Conservation (phyloP, 1,140 invertebrate genomes). For the Ectropis grisescens region DNA sequence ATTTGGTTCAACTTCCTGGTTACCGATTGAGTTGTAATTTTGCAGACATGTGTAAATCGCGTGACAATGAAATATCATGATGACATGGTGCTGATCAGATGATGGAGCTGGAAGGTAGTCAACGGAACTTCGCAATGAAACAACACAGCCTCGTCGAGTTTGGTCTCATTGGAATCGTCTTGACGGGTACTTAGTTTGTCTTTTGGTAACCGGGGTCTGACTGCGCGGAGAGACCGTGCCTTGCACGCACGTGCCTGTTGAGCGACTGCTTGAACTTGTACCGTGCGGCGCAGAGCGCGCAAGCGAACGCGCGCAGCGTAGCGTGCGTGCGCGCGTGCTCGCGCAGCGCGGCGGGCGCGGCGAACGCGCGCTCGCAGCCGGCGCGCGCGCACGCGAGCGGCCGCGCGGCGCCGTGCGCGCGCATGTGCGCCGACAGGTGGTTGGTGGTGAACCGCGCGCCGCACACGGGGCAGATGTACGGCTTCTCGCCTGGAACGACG, state of each 20-base stretch:
- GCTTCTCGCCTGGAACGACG: conserved; percentile 55
- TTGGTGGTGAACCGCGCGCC: conserved; percentile 72
- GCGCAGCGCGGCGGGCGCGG: conserved; percentile 72
- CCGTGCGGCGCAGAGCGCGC: conserved; percentile 71
- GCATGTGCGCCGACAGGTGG: conserved; percentile 64
- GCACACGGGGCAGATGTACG: conserved; percentile 63
- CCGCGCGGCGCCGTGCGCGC: conserved; percentile 71
- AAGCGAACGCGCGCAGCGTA: conserved; percentile 63
- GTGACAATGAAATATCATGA: too few relatives aligned
- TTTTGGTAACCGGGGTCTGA: too few relatives aligned
- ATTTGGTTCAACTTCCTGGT: too few relatives aligned
- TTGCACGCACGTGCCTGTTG: conserved; percentile 34
- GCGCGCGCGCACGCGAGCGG: conserved; percentile 68
- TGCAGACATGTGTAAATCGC: too few relatives aligned
- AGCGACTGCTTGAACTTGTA: conserved; percentile 50
- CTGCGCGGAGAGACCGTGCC: too few relatives aligned
- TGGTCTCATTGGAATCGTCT: too few relatives aligned
- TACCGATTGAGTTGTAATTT: too few relatives aligned
- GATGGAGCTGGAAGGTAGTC: too few relatives aligned
- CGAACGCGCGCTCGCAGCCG: conserved; percentile 69
- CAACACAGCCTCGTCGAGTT: too few relatives aligned
- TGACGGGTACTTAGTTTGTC: too few relatives aligned
- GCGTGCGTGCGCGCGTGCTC: conserved; percentile 69
- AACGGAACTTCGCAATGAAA: too few relatives aligned
- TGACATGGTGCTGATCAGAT: too few relatives aligned